phyloP scores from a whole-genome alignment of 2,888 invertebrate genomes.

The Epinotia bilunana region DNA sequence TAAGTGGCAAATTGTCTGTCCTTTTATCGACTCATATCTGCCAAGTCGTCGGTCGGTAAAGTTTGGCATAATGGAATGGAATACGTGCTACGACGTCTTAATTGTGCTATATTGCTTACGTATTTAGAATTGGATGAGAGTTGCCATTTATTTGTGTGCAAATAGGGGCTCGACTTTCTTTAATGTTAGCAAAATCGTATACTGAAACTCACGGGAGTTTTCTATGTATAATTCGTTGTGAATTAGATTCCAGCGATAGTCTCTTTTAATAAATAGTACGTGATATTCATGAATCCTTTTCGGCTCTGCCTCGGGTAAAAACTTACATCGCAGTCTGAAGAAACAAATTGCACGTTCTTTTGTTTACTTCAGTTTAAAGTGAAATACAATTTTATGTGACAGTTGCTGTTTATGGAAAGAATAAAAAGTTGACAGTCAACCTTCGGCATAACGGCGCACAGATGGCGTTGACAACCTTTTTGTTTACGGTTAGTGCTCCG shows the following conservation, averaged over 20 bases:
- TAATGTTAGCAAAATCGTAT: background rate
- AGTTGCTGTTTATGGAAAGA: conserved; percentile 45
- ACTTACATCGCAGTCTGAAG: background rate
- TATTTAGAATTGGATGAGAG: conserved; percentile 24
- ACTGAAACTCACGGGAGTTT: background rate
- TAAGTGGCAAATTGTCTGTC: conserved; percentile 66
- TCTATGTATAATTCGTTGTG: too few species aligned
- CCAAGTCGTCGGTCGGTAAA: conserved; percentile 57
- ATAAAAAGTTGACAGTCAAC: conserved; percentile 50
- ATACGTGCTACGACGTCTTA: conserved; percentile 56
- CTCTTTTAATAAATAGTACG: background rate
- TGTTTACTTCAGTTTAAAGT: conserved; percentile 41
- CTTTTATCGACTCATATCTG: conserved; percentile 62
- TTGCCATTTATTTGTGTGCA: conserved; percentile 23
- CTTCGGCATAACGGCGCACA: conserved; percentile 56
- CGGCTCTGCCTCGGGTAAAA: too few species aligned
- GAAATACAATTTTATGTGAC: conserved; percentile 43
- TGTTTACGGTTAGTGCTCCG: conserved; percentile 54
- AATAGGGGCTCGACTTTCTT: background rate
- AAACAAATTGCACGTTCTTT: conserved; percentile 35
- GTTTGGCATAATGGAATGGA: conserved; percentile 67
- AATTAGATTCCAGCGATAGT: background rate
- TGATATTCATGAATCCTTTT: background rate
- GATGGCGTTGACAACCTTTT: conserved; percentile 52
- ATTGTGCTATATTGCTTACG: conserved; percentile 33